Percentiles rank a stretch among this genome's conserved stretches.
Conservation (phyloP, 2,113 vertebrate species). For the Erpornis zantholeuca region DNA sequence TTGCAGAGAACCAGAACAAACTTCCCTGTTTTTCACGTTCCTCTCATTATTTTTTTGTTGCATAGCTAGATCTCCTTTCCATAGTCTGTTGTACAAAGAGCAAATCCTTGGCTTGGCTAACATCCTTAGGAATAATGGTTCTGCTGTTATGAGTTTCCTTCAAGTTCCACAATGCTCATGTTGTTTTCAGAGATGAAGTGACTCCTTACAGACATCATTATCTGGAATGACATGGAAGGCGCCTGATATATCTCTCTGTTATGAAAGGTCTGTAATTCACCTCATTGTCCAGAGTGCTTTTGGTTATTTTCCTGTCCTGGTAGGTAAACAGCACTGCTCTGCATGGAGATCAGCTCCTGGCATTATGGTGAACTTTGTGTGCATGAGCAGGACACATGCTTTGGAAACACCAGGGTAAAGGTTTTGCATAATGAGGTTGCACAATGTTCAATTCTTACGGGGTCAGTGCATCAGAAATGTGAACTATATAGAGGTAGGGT, state of each 20-base stretch:
- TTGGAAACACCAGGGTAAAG: background rate
- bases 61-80: background rate
- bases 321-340: background rate
- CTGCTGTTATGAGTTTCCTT: background rate
- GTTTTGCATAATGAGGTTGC: background rate
- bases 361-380: background rate
- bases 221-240: background rate
- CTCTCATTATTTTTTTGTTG: background rate
- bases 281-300: background rate
- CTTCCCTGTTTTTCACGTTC: background rate
- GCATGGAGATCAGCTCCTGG: background rate
- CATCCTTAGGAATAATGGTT: background rate
- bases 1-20: background rate
- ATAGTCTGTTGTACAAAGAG: background rate
- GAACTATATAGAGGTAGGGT: background rate
- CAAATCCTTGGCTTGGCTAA: background rate
- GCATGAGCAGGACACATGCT: background rate
- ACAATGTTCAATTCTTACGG: background rate
- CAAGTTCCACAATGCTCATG: background rate
- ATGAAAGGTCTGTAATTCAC: background rate
- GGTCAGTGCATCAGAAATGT: background rate
- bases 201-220: background rate
- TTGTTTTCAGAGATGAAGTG: background rate
- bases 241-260: background rate
- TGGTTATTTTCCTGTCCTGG: background rate